These are phyloP conservation scores for Rhagoletis pomonella DNA, from an alignment of 1,140 invertebrate species.

Conservation along the genomic window DNA sequence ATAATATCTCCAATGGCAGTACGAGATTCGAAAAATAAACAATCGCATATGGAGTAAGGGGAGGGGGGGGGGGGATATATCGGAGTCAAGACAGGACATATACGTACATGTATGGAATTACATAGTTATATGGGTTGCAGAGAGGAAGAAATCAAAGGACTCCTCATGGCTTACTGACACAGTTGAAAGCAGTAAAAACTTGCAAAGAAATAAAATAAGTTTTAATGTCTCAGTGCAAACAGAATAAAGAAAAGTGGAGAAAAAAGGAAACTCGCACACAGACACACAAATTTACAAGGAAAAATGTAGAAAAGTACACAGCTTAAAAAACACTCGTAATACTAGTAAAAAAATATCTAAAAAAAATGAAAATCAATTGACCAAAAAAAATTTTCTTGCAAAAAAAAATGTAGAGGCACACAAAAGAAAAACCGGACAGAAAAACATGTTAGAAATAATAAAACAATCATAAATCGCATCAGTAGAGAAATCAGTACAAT, in stretches of 20 bases:
- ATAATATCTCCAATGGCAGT: too few species aligned
- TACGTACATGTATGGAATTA: background rate
- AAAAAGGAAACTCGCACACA: background rate
- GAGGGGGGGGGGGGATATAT: background rate
- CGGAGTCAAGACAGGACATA: background rate
- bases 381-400: background rate
- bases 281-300: background rate
- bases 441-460: constrained; percentile 17
- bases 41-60: background rate
- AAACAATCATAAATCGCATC: constrained; percentile 52
- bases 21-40: background rate
- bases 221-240: constrained; percentile 4
- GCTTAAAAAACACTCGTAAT: too few species aligned
- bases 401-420: background rate
- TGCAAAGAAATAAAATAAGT: constrained; percentile 21
- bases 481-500: constrained; percentile 39
- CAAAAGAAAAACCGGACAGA: background rate
- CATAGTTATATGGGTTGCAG: background rate
- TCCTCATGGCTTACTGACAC: constrained; percentile 1
- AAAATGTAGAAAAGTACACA: background rate
- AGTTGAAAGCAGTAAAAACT: constrained; percentile 15
- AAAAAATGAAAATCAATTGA: constrained; percentile 2
- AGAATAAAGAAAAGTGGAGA: background rate
- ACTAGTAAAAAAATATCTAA: background rate
- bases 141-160: background rate